phyloP scores from a whole-genome alignment of 2,797 vertebrate genomes.

The Pangasius macronema region DNA sequence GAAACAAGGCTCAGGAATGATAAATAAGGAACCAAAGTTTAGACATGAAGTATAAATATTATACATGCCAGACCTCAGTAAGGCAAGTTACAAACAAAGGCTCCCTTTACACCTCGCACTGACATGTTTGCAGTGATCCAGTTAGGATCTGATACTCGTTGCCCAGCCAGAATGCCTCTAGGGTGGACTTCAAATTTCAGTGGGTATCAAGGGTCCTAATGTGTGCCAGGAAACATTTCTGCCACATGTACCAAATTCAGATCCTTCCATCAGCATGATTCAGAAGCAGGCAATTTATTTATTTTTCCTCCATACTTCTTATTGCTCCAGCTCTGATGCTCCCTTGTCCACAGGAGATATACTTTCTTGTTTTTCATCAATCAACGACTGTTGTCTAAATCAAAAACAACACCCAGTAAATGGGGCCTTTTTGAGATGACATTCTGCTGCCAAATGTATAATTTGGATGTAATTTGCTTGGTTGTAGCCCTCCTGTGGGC shows the following conservation, averaged over 20 bases:
- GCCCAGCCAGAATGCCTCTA: neutral
- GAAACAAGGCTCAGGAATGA: neutral
- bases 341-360: neutral
- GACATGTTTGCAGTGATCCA: neutral
- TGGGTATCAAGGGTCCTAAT: neutral
- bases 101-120: neutral
- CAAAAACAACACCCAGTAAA: neutral
- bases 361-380: neutral
- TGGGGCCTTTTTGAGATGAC: neutral
- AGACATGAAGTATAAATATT: neutral
- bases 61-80: neutral
- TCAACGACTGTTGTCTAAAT: neutral
- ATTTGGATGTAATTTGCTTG: neutral
- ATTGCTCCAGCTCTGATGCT: neutral
- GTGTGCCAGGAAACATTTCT: neutral
- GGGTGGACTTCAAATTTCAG: neutral
- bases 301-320: neutral
- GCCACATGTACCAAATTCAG: neutral
- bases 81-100: constrained; percentile 8
- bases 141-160: neutral
- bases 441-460: neutral
- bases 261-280: neutral
- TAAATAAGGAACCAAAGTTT: neutral
- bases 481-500: neutral
- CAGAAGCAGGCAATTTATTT: too few species aligned